phyloP scores from a whole-genome alignment of 2,888 invertebrate species.

The Helobdella robusta region DNA sequence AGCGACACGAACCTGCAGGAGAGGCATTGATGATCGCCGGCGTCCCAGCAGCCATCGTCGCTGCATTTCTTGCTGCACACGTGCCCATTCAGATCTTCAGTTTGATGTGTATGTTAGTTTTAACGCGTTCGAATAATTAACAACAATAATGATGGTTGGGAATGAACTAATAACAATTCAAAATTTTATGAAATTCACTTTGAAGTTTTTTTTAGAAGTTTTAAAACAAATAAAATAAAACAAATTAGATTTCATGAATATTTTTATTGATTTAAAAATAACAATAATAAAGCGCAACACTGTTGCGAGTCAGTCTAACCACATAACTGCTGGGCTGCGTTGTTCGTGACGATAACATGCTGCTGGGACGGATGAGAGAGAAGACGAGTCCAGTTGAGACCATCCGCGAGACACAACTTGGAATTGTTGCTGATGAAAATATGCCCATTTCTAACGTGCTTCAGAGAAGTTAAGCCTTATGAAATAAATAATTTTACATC shows the following conservation, averaged over 20 bases:
- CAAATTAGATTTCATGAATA: too few relatives aligned
- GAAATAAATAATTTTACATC: too few relatives aligned
- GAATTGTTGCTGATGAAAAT: constrained; percentile 80
- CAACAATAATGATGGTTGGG: too few relatives aligned
- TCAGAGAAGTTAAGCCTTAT: constrained; percentile 74
- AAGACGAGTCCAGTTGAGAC: constrained; percentile 37
- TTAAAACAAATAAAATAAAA: too few relatives aligned
- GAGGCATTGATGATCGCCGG: constrained; percentile 76
- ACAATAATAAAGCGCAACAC: not conserved
- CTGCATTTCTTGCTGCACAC: constrained; percentile 81
- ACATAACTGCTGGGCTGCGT: constrained; percentile 27
- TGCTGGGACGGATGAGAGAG: constrained; percentile 33
- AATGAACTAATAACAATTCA: too few relatives aligned
- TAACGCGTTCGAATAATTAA: too few relatives aligned
- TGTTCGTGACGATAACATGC: constrained; percentile 24
- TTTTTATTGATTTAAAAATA: not conserved
- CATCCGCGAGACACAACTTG: constrained; percentile 70
- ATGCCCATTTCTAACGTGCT: constrained; percentile 73
- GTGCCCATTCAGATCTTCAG: constrained; percentile 60
- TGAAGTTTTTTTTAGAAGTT: too few relatives aligned
- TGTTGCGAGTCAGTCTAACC: constrained; percentile 23
- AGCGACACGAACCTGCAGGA: constrained; percentile 67
- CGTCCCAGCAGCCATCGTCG: constrained; percentile 86
- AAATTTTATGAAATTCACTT: too few relatives aligned
- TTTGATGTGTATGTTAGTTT: too few relatives aligned